Evolutionary conservation across 2,888 invertebrate genomes (phyloP).

Genomic region (Myopa tessellatipennis): DNA sequence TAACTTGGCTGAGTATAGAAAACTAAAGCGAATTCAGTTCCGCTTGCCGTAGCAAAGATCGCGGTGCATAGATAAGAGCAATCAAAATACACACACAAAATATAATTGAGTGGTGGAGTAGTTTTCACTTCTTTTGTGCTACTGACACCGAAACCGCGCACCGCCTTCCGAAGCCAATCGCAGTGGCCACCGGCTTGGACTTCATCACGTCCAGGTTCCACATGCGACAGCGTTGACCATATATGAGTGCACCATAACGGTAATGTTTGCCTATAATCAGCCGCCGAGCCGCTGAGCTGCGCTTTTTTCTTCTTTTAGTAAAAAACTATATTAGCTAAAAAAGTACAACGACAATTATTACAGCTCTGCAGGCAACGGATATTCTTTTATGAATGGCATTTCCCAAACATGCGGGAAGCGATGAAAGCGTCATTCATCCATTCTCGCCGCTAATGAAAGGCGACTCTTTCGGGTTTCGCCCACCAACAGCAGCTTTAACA

Average conservation of each 20-base stretch:
- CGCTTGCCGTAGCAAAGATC: neutral
- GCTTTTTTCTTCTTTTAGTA: neutral
- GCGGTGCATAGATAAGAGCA: neutral
- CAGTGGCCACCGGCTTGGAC: neutral
- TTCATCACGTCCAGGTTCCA: neutral
- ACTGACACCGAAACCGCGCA: neutral
- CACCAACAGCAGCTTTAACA: neutral
- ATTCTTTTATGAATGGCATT: neutral
- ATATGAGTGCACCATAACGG: neutral
- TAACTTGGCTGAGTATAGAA: neutral
- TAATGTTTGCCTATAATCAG: neutral
- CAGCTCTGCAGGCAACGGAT: neutral
- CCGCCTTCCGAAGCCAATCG: neutral
- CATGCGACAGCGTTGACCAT: neutral
- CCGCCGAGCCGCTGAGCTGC: neutral
- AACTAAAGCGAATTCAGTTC: neutral
- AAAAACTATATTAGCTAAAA: neutral
- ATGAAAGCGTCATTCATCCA: neutral
- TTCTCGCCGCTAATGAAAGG: neutral
- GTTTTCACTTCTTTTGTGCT: slow-evolving; percentile 21
- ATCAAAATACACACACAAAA: neutral
- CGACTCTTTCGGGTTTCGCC: neutral
- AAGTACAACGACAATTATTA: neutral
- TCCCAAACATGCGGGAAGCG: neutral
- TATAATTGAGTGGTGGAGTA: neutral